Base-by-base conservation (phyloP, 2,888 invertebrate species). In the Trichogramma dendrolimi region DNA sequence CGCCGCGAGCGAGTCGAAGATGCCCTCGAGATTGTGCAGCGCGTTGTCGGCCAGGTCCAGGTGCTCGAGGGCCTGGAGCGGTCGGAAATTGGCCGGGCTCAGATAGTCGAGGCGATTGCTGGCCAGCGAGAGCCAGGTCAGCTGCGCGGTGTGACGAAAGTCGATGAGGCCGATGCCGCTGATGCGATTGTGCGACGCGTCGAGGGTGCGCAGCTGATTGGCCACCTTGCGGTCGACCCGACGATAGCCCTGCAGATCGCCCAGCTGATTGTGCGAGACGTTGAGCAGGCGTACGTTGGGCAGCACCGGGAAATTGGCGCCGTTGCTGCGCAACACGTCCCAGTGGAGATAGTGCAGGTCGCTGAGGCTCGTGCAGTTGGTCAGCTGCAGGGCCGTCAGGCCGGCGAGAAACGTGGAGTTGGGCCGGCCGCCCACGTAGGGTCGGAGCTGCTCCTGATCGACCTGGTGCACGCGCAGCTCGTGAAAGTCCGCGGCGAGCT, bases 31-130 rank as follows among this genome's bases (percentile, higher is more conserved):
- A 42, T 76, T 75, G 4, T 81, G 81, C 67, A 90, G 77, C 68
- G 84, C 83, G 76, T 91, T 92, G 72, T 84, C 82, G 49, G 89
- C 87, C 58, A 92, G 78, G 72, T 90, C 88, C 70, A 93, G 80
- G 56, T 83, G 84, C 74, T 87, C 86, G 67, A 93, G 80, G 68
- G 82, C 83, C 14, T 79, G 78, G 66, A 91, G 80, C 44, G 85
- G 84, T 67, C 81, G 81, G 71, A 90, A 87, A 72, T 84, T 85
- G 69, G 81, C 80, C 66, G 82, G 82, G 71, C 81, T 81, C 71
- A 86, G 82, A 67, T 74, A 80, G 59, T 80, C 75, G 64, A 92
- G 83, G 60, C 82, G 81, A 78, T 92, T 92, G 71, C 83, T 84
- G 73, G 87, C 87, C 71, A 92, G 79, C 75, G 86, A 84, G 67